Evolutionary conservation across 2,888 invertebrate species (phyloP).

Genomic region (Drosophila nigricruria): DNA sequence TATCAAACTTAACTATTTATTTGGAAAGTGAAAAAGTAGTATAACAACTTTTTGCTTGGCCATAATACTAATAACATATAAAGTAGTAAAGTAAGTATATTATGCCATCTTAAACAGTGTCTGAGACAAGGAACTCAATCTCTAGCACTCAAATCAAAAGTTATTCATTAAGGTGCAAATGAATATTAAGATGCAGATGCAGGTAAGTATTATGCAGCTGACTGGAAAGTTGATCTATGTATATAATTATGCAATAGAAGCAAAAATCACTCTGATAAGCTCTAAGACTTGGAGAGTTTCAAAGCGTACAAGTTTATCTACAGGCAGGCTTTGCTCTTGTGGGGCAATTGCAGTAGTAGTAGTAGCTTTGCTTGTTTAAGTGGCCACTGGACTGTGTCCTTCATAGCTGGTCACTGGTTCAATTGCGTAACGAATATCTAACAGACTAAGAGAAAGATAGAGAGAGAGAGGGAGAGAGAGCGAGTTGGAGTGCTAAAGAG

Average conservation of each 20-base stretch:
- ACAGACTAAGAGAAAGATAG: not conserved
- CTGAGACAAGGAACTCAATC: not conserved
- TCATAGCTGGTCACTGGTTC: constrained; percentile 11
- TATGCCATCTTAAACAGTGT: not conserved
- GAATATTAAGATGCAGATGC: not conserved
- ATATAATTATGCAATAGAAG: not conserved
- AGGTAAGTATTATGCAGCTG: not conserved
- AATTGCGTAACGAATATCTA: constrained; percentile 2
- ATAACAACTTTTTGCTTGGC: too few species aligned
- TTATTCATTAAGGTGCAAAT: too few species aligned
- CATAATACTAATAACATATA: too few species aligned
- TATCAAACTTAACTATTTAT: too few species aligned
- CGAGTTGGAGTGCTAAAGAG: not conserved
- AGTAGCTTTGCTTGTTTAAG: constrained; percentile 9
- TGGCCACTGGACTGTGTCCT: constrained; percentile 31
- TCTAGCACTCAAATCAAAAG: too few species aligned
- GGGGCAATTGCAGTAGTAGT: too few species aligned
- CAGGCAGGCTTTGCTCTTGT: not conserved
- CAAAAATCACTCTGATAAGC: not conserved
- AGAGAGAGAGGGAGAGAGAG: not conserved
- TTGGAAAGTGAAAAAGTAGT: too few species aligned
- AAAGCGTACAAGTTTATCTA: not conserved
- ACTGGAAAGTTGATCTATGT: too few species aligned
- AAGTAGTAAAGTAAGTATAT: not conserved
- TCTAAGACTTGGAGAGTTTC: not conserved